Evolutionary conservation across 2,797 vertebrate genomes (phyloP).

Genomic region (Galago senegalensis): DNA sequence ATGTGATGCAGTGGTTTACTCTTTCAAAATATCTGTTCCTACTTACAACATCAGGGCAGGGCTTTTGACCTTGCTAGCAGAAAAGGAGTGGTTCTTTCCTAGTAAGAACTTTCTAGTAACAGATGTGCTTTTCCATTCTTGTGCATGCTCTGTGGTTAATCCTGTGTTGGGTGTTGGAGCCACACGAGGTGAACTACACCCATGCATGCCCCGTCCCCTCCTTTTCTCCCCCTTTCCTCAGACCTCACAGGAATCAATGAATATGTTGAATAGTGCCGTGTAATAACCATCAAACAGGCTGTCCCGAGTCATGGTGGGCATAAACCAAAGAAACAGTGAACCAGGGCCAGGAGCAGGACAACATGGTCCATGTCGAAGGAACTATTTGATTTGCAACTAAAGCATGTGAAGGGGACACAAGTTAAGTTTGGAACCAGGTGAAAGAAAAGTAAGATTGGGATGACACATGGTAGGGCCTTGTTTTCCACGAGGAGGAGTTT

Average conservation of each 20-base stretch:
- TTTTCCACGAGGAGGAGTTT: background rate
- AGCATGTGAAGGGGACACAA: background rate
- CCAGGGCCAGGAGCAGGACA: background rate
- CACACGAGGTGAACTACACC: background rate
- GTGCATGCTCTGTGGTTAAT: background rate
- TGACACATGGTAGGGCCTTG: background rate
- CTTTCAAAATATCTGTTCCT: background rate
- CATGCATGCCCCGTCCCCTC: rapidly evolving
- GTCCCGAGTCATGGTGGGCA: background rate
- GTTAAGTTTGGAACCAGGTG: background rate
- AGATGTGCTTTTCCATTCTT: background rate
- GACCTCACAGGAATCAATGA: background rate
- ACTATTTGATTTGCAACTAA: background rate
- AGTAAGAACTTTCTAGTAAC: background rate
- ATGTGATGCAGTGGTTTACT: background rate
- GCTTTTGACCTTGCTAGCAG: background rate
- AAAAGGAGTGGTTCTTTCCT: background rate
- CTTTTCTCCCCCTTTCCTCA: rapidly evolving
- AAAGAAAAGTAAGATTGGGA: background rate
- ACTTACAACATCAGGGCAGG: background rate
- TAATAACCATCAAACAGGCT: background rate
- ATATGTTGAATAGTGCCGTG: background rate
- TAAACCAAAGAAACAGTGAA: background rate
- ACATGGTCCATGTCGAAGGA: background rate
- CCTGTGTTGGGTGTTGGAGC: too few relatives aligned